phyloP scores from a whole-genome alignment of 2,113 vertebrate species.

The Onychorhynchus coronatus region DNA sequence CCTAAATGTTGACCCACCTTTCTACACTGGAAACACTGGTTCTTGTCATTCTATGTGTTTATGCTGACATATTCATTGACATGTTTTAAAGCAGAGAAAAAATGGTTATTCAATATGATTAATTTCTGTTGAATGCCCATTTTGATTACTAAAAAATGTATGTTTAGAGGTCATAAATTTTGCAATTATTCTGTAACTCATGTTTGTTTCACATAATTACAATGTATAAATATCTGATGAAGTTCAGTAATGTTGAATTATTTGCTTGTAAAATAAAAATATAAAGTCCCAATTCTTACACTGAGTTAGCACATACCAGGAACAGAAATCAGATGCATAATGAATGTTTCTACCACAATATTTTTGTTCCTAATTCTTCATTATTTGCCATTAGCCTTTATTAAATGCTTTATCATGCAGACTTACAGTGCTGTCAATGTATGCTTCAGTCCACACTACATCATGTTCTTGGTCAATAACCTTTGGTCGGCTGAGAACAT shows the following conservation, averaged over 20 bases:
- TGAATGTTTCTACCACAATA: neutral
- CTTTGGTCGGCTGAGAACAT: constrained; percentile 95
- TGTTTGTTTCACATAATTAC: neutral
- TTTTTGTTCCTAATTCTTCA: neutral
- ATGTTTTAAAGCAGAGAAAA: neutral
- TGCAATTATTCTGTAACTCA: neutral
- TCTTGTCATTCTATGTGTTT: neutral
- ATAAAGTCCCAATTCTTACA: neutral
- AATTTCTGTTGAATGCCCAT: neutral
- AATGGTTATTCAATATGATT: neutral
- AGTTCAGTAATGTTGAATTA: neutral
- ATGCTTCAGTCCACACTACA: constrained; percentile 96
- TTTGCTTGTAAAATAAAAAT: neutral
- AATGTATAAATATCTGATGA: neutral
- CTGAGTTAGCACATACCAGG: neutral
- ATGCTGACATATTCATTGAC: neutral
- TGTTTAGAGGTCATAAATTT: neutral
- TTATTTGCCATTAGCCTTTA: neutral
- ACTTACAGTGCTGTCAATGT: constrained; percentile 98
- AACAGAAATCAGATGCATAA: neutral
- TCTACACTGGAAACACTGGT: neutral
- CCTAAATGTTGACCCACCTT: neutral
- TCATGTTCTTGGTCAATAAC: constrained; percentile 98
- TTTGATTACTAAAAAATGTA: neutral
- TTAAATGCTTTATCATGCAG: neutral